A percentile compares a stretch with the other conserved stretches of the same genome.
These are phyloP conservation scores for Drosophila anceps DNA, from an alignment of 2,888 invertebrate species.

Conservation along the genomic window DNA sequence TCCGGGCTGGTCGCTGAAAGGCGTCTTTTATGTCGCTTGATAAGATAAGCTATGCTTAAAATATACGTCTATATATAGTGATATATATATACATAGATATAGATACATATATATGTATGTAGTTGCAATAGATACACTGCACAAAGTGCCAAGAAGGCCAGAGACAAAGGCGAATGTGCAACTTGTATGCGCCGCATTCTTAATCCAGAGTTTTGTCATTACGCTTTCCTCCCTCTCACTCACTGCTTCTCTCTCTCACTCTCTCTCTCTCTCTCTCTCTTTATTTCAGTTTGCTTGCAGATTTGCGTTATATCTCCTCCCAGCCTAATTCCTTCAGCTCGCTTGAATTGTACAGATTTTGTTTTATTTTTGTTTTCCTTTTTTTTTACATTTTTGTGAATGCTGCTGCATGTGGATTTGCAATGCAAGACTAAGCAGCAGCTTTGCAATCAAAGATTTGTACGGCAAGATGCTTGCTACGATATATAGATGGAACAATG, in stretches of 20 bases:
- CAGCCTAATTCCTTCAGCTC: slow-evolving; percentile 14
- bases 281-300: slow-evolving; percentile 55
- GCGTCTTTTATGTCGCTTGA: slow-evolving; percentile 80
- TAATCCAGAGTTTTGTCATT: slow-evolving; percentile 79
- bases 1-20: slow-evolving; percentile 72
- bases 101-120: slow-evolving; percentile 39
- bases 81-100: neutral
- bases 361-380: slow-evolving; percentile 7
- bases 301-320: slow-evolving; percentile 53
- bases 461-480: slow-evolving; percentile 26
- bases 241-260: neutral
- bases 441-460: slow-evolving; percentile 21
- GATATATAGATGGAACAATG: slow-evolving; percentile 3
- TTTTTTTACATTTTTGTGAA: slow-evolving; percentile 48
- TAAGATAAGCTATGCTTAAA: slow-evolving; percentile 80
- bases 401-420: slow-evolving; percentile 31
- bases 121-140: slow-evolving; percentile 38
- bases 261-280: neutral
- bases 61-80: slow-evolving; percentile 67
- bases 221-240: slow-evolving; percentile 49
- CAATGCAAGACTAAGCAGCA: slow-evolving; percentile 30
- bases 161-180: slow-evolving; percentile 72
- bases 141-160: slow-evolving; percentile 47
- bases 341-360: slow-evolving; percentile 69
- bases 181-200: slow-evolving; percentile 78